Evolutionary conservation across 1,140 invertebrate genomes (phyloP).

Genomic region (Ylistrum balloti): DNA sequence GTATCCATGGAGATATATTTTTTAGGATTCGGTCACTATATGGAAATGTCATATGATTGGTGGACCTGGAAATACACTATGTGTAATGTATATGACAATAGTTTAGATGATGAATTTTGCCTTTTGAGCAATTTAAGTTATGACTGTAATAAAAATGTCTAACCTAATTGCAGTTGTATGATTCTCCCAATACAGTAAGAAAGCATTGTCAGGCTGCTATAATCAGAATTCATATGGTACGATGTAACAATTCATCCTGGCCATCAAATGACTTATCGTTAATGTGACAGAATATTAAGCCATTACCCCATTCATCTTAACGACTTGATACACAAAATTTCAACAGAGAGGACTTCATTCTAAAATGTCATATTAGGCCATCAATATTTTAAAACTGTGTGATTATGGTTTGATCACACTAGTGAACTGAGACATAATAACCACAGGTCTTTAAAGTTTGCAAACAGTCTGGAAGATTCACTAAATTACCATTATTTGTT

Average conservation of each 20-base stretch:
- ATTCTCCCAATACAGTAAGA: neutral
- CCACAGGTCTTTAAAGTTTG: too few species aligned
- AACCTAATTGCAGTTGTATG: neutral
- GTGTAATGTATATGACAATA: neutral
- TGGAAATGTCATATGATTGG: neutral
- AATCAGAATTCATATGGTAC: neutral
- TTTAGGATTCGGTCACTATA: neutral
- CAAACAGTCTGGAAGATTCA: neutral
- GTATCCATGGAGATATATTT: constrained; percentile 14
- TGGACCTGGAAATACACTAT: neutral
- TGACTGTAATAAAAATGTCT: neutral
- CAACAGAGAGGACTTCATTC: neutral
- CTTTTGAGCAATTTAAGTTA: neutral
- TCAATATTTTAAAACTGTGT: constrained; percentile 14
- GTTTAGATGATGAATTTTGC: neutral
- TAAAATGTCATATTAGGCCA: neutral
- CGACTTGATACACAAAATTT: neutral
- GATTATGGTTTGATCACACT: neutral
- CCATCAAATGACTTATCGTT: neutral
- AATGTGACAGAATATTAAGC: neutral
- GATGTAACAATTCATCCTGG: neutral
- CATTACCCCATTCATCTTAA: neutral
- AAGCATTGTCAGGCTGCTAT: neutral
- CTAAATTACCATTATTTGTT: neutral
- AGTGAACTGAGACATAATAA: neutral